Conservation (phyloP, 1,140 invertebrate genomes). For the Antheraea mylitta region DNA sequence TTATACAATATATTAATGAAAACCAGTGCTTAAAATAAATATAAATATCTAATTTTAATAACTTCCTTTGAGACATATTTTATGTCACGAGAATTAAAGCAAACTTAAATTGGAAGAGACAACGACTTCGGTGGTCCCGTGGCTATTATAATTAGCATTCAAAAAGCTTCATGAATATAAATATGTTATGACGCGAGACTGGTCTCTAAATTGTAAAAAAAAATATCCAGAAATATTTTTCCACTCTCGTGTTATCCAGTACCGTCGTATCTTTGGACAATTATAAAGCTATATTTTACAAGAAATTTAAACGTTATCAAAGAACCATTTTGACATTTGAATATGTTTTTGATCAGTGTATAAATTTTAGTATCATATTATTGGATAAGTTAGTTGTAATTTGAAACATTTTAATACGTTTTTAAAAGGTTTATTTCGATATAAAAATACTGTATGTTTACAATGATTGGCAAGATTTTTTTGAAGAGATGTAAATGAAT, state of each 20-base stretch:
- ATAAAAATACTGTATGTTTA: not conserved
- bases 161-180: constrained; percentile 5
- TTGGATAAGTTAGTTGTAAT: not conserved
- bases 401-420: not conserved
- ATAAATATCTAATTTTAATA: constrained; percentile 19
- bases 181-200: not conserved
- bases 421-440: not conserved
- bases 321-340: too few species aligned
- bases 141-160: constrained; percentile 4
- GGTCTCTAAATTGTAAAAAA: not conserved
- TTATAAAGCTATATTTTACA: not conserved
- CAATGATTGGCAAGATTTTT: not conserved
- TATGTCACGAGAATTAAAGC: constrained; percentile 23
- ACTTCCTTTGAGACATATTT: constrained; percentile 18
- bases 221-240: not conserved
- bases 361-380: not conserved
- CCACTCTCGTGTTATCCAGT: not conserved
- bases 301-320: not conserved
- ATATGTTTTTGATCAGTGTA: too few species aligned
- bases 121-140: constrained; percentile 25
- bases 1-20: constrained; percentile 14
- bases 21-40: constrained; percentile 16
- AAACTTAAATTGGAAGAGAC: constrained; percentile 20
- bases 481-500: not conserved
- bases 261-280: not conserved